phyloP scores from a whole-genome alignment of 2,113 vertebrate genomes.

The Platycercus adscitus region DNA sequence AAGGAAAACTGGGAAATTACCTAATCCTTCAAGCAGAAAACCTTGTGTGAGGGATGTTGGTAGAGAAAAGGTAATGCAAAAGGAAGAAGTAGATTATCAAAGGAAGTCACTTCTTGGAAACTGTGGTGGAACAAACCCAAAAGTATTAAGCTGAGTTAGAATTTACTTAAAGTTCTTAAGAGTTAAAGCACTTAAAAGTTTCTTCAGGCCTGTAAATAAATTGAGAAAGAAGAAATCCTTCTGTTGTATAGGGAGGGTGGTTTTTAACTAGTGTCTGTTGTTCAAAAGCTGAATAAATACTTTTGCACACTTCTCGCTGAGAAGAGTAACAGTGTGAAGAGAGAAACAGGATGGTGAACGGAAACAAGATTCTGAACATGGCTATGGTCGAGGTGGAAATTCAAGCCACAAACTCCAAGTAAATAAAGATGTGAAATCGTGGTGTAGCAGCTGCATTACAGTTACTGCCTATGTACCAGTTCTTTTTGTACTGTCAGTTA shows the following conservation, averaged over 20 bases:
- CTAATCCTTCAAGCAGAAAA: not conserved
- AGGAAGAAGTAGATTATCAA: not conserved
- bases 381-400: not conserved
- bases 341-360: not conserved
- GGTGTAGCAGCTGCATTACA: not conserved
- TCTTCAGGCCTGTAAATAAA: not conserved
- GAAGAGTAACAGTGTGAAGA: not conserved
- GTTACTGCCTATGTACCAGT: not conserved
- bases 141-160: not conserved
- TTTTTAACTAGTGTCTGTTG: not conserved
- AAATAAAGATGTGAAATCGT: constrained; percentile 17
- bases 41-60: not conserved
- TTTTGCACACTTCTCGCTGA: not conserved
- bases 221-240: not conserved
- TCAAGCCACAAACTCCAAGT: constrained; percentile 23
- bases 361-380: not conserved
- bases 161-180: not conserved
- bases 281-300: constrained; percentile 17
- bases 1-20: not conserved
- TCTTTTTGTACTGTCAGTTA: not conserved
- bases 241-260: not conserved
- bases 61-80: not conserved
- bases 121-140: not conserved
- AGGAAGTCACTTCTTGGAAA: not conserved
- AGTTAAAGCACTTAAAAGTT: not conserved